Evolutionary conservation across 2,888 invertebrate species (phyloP).

Genomic region (Tachina grossa): DNA sequence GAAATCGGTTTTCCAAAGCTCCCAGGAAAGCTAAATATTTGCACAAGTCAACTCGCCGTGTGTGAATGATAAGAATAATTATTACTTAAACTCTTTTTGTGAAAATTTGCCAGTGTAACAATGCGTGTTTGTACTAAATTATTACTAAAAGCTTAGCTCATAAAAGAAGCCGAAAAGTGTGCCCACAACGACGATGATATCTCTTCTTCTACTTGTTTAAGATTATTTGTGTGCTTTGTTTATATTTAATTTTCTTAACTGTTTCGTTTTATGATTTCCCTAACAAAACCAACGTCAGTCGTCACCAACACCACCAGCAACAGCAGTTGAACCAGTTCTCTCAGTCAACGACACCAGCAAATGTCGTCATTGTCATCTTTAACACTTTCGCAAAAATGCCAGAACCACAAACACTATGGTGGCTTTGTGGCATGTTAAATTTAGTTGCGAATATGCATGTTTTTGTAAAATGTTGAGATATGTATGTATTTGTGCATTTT

Average conservation of each 20-base stretch:
- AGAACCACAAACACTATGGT: conserved; percentile 53
- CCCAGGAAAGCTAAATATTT: too few species aligned
- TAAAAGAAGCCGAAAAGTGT: neutral
- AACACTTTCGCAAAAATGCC: conserved; percentile 37
- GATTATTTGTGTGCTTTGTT: conserved; percentile 40
- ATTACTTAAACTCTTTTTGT: too few species aligned
- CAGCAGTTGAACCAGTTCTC: neutral
- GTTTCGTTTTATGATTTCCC: conserved; percentile 46
- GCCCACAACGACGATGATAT: neutral
- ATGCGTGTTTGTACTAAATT: too few species aligned
- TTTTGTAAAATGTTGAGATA: conserved; percentile 11
- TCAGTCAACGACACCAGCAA: conserved; percentile 19
- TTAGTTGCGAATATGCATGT: conserved; percentile 25
- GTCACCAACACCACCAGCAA: conserved; percentile 9
- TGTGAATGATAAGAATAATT: too few species aligned
- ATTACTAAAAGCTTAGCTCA: too few species aligned
- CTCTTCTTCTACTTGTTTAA: conserved; percentile 20
- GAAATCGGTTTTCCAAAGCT: too few species aligned
- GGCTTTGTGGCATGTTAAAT: conserved; percentile 56
- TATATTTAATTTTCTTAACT: conserved; percentile 62
- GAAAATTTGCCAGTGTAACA: too few species aligned
- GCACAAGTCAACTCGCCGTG: too few species aligned
- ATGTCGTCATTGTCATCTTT: conserved; percentile 48
- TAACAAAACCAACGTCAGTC: conserved; percentile 7
- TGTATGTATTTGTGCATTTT: conserved; percentile 36